These are phyloP conservation scores for Mesochorus sp. DNA, from an alignment of 2,888 invertebrate species.

Conservation along the genomic window DNA sequence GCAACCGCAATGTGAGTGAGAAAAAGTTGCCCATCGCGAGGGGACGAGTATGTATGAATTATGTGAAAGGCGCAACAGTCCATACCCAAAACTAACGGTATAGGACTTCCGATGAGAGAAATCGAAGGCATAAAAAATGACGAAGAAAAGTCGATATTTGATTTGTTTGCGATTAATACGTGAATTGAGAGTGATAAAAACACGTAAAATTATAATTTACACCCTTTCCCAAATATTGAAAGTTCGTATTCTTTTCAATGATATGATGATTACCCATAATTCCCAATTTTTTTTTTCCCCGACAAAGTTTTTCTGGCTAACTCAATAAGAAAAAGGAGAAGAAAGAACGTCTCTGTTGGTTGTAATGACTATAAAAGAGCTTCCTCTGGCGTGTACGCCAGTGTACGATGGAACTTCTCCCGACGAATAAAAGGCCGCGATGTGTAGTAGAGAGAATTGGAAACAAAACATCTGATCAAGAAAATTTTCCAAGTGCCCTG, in stretches of 20 bases:
- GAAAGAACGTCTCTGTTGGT: too few relatives aligned
- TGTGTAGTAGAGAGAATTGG: slow-evolving; percentile 38
- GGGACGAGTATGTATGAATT: slow-evolving; percentile 50
- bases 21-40: background rate
- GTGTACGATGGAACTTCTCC: slow-evolving; percentile 11
- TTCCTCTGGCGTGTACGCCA: too few relatives aligned
- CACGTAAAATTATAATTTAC: too few relatives aligned
- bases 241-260: too few relatives aligned
- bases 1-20: background rate
- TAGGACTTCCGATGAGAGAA: background rate
- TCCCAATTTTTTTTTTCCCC: too few relatives aligned
- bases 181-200: too few relatives aligned
- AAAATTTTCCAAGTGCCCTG: slow-evolving; percentile 53
- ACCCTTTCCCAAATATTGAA: too few relatives aligned
- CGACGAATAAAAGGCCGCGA: background rate
- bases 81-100: slow-evolving; percentile 22
- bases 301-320: too few relatives aligned
- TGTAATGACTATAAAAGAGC: too few relatives aligned
- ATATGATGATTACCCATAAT: too few relatives aligned
- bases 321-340: too few relatives aligned
- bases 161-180: too few relatives aligned
- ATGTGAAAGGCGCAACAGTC: slow-evolving; percentile 26
- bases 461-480: slow-evolving; percentile 65
- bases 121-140: background rate
- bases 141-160: slow-evolving; percentile 10